Base-by-base conservation (phyloP, 2,113 vertebrate genomes). In the Coregonus clupeaformis region DNA sequence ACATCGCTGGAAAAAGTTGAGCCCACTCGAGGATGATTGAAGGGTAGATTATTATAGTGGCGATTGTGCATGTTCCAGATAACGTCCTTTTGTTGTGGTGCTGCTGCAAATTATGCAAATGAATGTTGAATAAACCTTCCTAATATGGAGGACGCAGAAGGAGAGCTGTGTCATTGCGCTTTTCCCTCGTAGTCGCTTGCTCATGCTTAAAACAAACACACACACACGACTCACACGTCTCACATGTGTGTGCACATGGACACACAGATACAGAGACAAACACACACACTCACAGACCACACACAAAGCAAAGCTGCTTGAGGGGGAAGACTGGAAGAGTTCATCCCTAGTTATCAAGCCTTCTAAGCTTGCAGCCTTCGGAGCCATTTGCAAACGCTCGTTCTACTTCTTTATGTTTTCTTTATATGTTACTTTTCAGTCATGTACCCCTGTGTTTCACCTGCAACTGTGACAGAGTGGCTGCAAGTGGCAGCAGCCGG, bases 261-360 rank as follows among this genome's bases (percentile, higher is more conserved):
- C 32, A 32, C 32, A 32, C 6, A 32, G 32, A 32, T 32, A 32
- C 32, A 32, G 6, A 32, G 32, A 32, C 62, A 30, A 73, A 62
- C 27, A 72, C 32, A 36, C 29, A 7, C 18, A 24, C n/a, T 18
- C 25, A 60, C 29, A 32, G 29, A 62, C 71, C 32, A 47, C 32
- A 73, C 36, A 73, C 59, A 64, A 30, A 66, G 74, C 20, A 84
- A 83, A 82, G 71, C 77, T 29, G 82, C 83, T 70, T 42, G 76
- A 76, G 83, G 85, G 84, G 11, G 32, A 76, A 62, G 20, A 60
- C 80, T 79, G 69, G 81, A 80, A 76, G 69, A 70, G 80, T 76
- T 89, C 88, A 92, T 87, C 85, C 89, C 36, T 42, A 67, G 85
- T 87, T 89, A 88, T 85, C 82, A 87, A 84, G 82, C 78, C 81